A percentile compares a stretch with the other conserved stretches of the same genome.
Conservation (phyloP, 2,888 invertebrate genomes). For the Cactoblastis cactorum region DNA sequence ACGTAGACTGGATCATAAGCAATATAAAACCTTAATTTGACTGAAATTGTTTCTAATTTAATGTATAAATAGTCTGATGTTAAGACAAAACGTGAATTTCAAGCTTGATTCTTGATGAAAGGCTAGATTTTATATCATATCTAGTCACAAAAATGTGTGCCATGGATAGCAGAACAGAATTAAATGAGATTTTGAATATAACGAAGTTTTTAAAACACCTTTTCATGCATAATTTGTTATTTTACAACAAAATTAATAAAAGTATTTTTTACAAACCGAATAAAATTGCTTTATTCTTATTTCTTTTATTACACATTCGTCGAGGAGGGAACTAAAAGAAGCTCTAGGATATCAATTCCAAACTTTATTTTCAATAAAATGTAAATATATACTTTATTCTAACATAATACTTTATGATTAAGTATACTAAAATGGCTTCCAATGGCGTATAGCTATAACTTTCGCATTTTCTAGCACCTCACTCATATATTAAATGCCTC, state of each 20-base stretch:
- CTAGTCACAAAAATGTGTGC: slow-evolving; percentile 7
- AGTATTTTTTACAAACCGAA: too few relatives aligned
- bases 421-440: slow-evolving; percentile 6
- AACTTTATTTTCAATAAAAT: slow-evolving; percentile 8
- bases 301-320: too few relatives aligned
- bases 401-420: slow-evolving; percentile 7
- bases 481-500: not conserved
- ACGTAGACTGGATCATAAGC: slow-evolving; percentile 83
- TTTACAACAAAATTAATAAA: too few relatives aligned
- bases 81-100: too few relatives aligned
- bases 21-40: slow-evolving; percentile 71
- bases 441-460: slow-evolving; percentile 4
- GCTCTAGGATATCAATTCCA: not conserved
- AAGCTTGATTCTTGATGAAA: not conserved
- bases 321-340: not conserved
- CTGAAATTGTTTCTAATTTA: slow-evolving; percentile 13
- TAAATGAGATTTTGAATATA: too few relatives aligned
- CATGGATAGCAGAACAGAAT: not conserved
- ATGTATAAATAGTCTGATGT: not conserved
- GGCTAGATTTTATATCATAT: not conserved
- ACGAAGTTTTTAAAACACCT: too few relatives aligned
- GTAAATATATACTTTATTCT: slow-evolving; percentile 4
- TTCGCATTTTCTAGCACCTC: slow-evolving; percentile 8
- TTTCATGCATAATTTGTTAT: too few relatives aligned
- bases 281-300: too few relatives aligned